phyloP scores from a whole-genome alignment of 2,797 vertebrate genomes.

The Enteromius anoplus region DNA sequence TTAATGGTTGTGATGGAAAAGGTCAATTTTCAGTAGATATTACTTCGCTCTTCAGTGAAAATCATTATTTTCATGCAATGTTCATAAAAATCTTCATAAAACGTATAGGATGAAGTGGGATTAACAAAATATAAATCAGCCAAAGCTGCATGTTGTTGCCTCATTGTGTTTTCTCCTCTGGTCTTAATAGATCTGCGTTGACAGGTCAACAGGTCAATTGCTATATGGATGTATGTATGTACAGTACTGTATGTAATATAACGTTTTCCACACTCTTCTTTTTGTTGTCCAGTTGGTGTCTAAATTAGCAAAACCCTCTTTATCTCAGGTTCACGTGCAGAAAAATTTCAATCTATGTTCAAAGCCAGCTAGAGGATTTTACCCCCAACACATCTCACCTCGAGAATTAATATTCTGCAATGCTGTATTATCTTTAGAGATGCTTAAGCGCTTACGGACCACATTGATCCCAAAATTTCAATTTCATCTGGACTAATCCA shows the following conservation, averaged over 20 bases:
- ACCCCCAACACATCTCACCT: conserved; percentile 54
- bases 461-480: conserved; percentile 56
- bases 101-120: not conserved
- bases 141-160: not conserved
- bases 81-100: not conserved
- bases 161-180: not conserved
- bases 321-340: conserved; percentile 14
- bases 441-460: conserved; percentile 58
- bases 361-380: conserved; percentile 61
- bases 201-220: not conserved
- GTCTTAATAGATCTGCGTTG: not conserved
- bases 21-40: not conserved
- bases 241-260: not conserved
- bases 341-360: conserved; percentile 7
- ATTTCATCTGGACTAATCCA: conserved; percentile 59
- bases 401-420: conserved; percentile 64
- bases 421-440: conserved; percentile 55
- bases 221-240: not conserved
- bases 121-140: not conserved
- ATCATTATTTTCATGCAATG: not conserved
- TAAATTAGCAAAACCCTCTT: conserved; percentile 45
- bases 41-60: not conserved
- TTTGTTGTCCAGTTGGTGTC: not conserved
- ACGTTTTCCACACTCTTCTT: not conserved
- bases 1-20: not conserved